A percentile compares a stretch with the other conserved stretches of the same genome.
Evolutionary conservation across 2,797 vertebrate genomes (phyloP).

Genomic region (Mallotus villosus): DNA sequence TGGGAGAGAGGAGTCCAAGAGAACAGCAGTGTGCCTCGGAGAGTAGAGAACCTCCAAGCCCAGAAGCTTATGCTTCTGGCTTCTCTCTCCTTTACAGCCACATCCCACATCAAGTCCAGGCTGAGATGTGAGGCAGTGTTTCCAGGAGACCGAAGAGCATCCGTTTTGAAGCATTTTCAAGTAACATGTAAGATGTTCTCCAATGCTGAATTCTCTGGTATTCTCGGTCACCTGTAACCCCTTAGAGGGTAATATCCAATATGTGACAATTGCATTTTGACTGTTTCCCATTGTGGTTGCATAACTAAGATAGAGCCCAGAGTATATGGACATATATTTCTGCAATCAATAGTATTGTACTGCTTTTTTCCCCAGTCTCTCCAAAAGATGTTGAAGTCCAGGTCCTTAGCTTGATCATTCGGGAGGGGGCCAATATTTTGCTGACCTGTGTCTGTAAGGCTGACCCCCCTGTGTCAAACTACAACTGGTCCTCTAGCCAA

Average conservation of each 20-base stretch:
- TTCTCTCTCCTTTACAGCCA: slow-evolving; percentile 67
- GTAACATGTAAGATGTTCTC: slow-evolving; percentile 70
- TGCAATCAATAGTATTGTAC: too few relatives aligned
- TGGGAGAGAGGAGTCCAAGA: slow-evolving; percentile 60
- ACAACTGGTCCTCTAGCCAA: slow-evolving; percentile 73
- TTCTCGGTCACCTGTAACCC: not conserved
- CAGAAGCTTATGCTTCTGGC: slow-evolving; percentile 51
- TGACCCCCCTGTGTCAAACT: slow-evolving; percentile 71
- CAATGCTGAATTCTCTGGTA: not conserved
- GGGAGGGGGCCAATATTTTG: slow-evolving; percentile 70
- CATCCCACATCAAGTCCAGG: slow-evolving; percentile 62
- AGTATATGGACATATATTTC: too few relatives aligned
- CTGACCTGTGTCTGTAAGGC: slow-evolving; percentile 77
- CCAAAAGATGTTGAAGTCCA: slow-evolving; percentile 73
- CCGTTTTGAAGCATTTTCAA: slow-evolving; percentile 56
- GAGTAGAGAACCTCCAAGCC: slow-evolving; percentile 29
- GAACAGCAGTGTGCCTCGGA: slow-evolving; percentile 36
- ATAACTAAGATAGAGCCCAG: not conserved
- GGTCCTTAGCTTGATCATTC: slow-evolving; percentile 61
- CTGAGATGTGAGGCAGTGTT: slow-evolving; percentile 70
- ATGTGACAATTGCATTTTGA: not conserved
- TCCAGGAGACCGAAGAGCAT: slow-evolving; percentile 40
- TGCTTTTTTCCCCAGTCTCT: slow-evolving; percentile 57
- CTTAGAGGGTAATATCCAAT: too few relatives aligned
- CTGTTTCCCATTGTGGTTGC: not conserved